Evolutionary conservation across 2,888 invertebrate genomes (phyloP).

Genomic region (Hypercompe scribonia): DNA sequence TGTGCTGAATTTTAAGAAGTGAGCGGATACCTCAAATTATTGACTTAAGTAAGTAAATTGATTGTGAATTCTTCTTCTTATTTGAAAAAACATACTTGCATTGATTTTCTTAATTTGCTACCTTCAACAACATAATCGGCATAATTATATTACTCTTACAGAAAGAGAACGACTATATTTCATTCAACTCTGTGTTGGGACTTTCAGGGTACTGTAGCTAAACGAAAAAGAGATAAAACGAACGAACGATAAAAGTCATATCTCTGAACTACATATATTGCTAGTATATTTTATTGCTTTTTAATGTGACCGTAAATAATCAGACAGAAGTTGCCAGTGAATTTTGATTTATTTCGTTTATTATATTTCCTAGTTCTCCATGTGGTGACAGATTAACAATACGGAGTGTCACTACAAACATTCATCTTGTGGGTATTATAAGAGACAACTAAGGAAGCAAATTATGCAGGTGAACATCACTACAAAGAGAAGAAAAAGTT

Average conservation of each 20-base stretch:
- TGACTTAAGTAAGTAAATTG: constrained; percentile 46
- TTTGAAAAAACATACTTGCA: constrained; percentile 30
- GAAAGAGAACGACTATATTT: constrained; percentile 35
- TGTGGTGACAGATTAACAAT: no score
- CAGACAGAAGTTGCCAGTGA: no score
- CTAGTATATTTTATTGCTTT: neutral
- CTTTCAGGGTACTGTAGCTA: neutral
- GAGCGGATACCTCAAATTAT: constrained; percentile 29
- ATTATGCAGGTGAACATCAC: no score
- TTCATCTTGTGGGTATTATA: no score
- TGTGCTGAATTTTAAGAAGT: constrained; percentile 23
- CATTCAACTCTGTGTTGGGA: constrained; percentile 22
- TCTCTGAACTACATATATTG: neutral
- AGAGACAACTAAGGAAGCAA: no score
- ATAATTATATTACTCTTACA: constrained; percentile 30
- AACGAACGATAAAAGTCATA: neutral
- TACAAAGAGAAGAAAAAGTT: no score
- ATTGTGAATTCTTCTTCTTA: constrained; percentile 40
- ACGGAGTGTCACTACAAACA: no score
- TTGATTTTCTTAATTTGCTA: constrained; percentile 45
- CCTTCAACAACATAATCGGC: constrained; percentile 24
- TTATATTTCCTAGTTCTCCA: no score
- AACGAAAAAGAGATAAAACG: neutral
- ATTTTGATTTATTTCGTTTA: no score
- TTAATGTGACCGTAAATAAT: neutral